These are phyloP conservation scores for Lithophane semibrunnea DNA, from an alignment of 2,888 invertebrate species.

Conservation along the genomic window DNA sequence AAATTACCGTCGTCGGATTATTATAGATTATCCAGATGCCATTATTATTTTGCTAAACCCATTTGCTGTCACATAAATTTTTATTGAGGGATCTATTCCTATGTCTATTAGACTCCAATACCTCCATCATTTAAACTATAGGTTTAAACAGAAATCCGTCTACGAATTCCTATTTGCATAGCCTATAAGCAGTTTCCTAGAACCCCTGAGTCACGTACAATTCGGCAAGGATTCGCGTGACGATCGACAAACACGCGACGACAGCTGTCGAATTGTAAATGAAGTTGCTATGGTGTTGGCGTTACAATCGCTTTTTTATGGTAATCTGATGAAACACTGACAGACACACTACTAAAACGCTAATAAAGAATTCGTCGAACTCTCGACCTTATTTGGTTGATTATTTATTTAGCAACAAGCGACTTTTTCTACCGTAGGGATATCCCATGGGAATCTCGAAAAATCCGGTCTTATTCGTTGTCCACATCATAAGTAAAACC, in stretches of 20 bases:
- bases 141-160: constrained; percentile 29
- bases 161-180: constrained; percentile 25
- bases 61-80: neutral
- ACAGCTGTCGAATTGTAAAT: constrained; percentile 77
- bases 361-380: constrained; percentile 3
- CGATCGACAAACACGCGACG: constrained; percentile 71
- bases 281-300: constrained; percentile 63
- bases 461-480: too few relatives aligned
- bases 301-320: constrained; percentile 77
- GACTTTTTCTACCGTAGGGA: neutral
- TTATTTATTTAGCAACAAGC: neutral
- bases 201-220: constrained; percentile 40
- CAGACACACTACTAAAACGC: neutral
- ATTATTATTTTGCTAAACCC: neutral
- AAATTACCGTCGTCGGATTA: neutral
- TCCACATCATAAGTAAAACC: neutral
- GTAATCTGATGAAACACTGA: constrained; percentile 67
- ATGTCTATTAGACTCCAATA: neutral
- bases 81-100: neutral
- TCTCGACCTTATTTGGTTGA: neutral
- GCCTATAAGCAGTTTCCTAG: constrained; percentile 18
- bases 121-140: neutral
- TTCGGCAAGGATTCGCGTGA: constrained; percentile 72
- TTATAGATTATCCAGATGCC: neutral
- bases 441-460: neutral